Conservation (phyloP, 1,140 invertebrate genomes). For the Drosophila parvula region DNA sequence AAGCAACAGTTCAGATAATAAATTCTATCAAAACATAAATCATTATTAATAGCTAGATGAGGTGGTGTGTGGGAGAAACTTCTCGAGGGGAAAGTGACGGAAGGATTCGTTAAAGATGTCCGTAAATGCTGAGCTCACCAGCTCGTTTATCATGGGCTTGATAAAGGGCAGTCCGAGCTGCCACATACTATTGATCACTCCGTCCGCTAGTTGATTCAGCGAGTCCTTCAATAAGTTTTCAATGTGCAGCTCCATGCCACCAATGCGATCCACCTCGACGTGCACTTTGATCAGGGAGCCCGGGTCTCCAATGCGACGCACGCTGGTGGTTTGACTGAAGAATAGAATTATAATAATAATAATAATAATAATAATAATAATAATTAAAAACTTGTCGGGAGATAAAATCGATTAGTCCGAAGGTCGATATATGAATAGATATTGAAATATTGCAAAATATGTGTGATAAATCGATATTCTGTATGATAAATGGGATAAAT, state of each 20-base stretch:
- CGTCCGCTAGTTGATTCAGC: slow-evolving; percentile 86
- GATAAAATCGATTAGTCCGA: too few relatives aligned
- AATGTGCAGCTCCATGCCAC: slow-evolving; percentile 91
- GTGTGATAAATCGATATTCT: too few relatives aligned
- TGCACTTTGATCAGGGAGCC: slow-evolving; percentile 86
- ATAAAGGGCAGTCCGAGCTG: slow-evolving; percentile 90
- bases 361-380: too few relatives aligned
- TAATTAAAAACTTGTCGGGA: too few relatives aligned
- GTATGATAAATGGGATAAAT: too few relatives aligned
- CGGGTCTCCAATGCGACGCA: slow-evolving; percentile 85
- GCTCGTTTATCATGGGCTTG: slow-evolving; percentile 90
- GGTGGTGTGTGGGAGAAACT: slow-evolving; percentile 83
- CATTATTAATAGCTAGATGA: slow-evolving; percentile 41
- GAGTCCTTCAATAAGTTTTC: slow-evolving; percentile 88
- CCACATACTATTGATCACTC: slow-evolving; percentile 89
- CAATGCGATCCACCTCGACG: slow-evolving; percentile 89
- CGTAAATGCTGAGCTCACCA: slow-evolving; percentile 91
- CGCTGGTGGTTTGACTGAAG: slow-evolving; percentile 90
- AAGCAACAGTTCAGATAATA: slow-evolving; percentile 19
- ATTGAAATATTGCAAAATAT: too few relatives aligned
- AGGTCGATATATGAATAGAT: too few relatives aligned
- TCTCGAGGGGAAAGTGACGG: slow-evolving; percentile 87
- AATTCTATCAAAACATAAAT: slow-evolving; percentile 35
- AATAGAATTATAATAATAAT: too few relatives aligned
- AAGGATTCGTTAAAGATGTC: slow-evolving; percentile 91